Evolutionary conservation across 2,888 invertebrate genomes (phyloP), one percentile per base, ranked within the genome.

Genomic region (Dasypolia templi): DNA sequence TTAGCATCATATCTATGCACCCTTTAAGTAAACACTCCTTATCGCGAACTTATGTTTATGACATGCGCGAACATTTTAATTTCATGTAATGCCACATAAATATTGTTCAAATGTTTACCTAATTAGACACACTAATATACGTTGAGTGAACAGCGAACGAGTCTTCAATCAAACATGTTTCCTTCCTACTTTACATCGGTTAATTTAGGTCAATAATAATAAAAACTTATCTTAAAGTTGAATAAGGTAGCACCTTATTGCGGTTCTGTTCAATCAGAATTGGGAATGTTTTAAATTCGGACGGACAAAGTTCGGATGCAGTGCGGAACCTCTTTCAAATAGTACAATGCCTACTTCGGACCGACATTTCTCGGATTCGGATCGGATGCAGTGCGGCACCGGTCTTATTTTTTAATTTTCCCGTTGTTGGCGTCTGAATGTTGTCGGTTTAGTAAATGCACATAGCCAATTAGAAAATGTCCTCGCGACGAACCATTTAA

Each of bases 91-190:
- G 22, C 77, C 35, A 63, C 39, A 56, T 81, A 77, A 75, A 75
- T 56, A 62, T 46, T 53, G 55, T 77, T 67, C 75, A 78, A 82
- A 82, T 63, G 42, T 82, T 82, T 71, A 62, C 67, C 6, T 65
- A 35, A n/a, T 56, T 72, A 62, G 35, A 9, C 44, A 65, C 63
- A 65, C 65, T 51, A 17, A 29, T 26, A 65, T 42, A 56, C 53
- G 39, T 32, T 71, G 44, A 72, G 44, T 77, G 58, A 58, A 62
- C 44, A 73, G n/a, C 35, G 29, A 42, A 44, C 56, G 22, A 44
- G 55, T 58, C 19, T 39, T 51, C 81, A 64, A 79, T 79, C 58
- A 72, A 62, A 69, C n/a, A 32, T n/a, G 53, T 79, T 26, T 26
- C 6, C 46, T 62, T 46, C 46, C n/a, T 53, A 26, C 29, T 79